phyloP scores from a whole-genome alignment of 2,113 vertebrate genomes.

The Pachyramphus minor region DNA sequence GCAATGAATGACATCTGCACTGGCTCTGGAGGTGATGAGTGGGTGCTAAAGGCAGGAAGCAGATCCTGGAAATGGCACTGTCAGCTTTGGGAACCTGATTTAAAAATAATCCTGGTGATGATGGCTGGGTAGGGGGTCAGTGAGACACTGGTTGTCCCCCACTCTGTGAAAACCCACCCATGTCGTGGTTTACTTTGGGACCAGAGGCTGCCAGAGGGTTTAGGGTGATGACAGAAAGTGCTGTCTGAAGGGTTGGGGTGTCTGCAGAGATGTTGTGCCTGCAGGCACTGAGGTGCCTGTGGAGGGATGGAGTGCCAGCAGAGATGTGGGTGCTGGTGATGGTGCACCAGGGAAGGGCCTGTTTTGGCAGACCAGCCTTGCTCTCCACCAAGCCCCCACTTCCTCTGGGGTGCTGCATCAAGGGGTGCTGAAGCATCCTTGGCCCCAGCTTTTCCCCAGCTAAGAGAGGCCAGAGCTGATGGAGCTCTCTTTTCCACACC shows the following conservation, averaged over 20 bases:
- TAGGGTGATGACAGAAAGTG: background rate
- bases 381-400: background rate
- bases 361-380: background rate
- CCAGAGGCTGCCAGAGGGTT: background rate
- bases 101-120: background rate
- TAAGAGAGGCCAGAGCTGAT: background rate
- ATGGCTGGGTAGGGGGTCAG: background rate
- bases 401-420: background rate
- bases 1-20: rapidly evolving
- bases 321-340: rapidly evolving
- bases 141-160: rapidly evolving
- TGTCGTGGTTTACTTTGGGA: background rate
- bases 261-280: background rate
- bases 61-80: background rate
- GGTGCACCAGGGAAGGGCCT: rapidly evolving
- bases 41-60: background rate
- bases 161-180: rapidly evolving
- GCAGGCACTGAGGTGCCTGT: background rate
- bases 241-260: background rate
- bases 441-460: background rate
- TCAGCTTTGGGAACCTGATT: background rate
- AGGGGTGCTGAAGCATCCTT: background rate
- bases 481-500: background rate
- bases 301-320: background rate
- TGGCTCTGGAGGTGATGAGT: background rate